A percentile compares a stretch with the other conserved stretches of the same genome.
phyloP scores from a whole-genome alignment of 2,888 invertebrate species.

The Parnassius glacialis region DNA sequence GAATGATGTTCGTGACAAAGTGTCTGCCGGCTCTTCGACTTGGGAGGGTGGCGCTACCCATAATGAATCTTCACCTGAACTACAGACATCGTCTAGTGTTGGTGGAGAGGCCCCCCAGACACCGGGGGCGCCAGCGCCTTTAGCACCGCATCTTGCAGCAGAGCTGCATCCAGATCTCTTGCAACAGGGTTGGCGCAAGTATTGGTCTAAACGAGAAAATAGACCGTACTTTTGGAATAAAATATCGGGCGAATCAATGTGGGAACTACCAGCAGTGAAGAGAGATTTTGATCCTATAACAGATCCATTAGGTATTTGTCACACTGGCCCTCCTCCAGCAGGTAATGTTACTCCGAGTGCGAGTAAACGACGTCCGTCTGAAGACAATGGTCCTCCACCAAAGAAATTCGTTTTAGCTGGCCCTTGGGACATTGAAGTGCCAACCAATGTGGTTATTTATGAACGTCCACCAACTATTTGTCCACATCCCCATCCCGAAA shows the following conservation, averaged over 20 bases:
- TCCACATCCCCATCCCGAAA: slow-evolving; percentile 96
- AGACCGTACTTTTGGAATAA: slow-evolving; percentile 98
- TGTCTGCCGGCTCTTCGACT: slow-evolving; percentile 70
- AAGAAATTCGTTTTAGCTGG: slow-evolving; percentile 94
- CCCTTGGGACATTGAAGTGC: slow-evolving; percentile 97
- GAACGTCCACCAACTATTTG: slow-evolving; percentile 92
- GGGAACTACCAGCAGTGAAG: slow-evolving; percentile 95
- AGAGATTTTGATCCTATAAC: slow-evolving; percentile 94
- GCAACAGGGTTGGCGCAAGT: slow-evolving; percentile 97
- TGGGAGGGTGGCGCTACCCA: slow-evolving; percentile 67
- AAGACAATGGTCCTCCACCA: slow-evolving; percentile 88
- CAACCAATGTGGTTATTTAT: slow-evolving; percentile 94
- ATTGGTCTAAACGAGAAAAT: slow-evolving; percentile 97
- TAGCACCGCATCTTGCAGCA: slow-evolving; percentile 69
- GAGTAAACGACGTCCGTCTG: slow-evolving; percentile 88
- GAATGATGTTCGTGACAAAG: slow-evolving; percentile 79
- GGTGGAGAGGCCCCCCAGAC: slow-evolving; percentile 78
- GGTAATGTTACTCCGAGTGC: slow-evolving; percentile 79
- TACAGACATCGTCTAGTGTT: slow-evolving; percentile 67
- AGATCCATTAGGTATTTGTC: slow-evolving; percentile 93
- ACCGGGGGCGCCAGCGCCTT: slow-evolving; percentile 80
- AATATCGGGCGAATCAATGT: slow-evolving; percentile 95
- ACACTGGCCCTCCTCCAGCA: slow-evolving; percentile 66
- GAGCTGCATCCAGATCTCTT: slow-evolving; percentile 75
- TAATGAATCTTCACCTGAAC: slow-evolving; percentile 71